Conservation (phyloP, 1,140 invertebrate species). For the Hycleus cichorii region DNA sequence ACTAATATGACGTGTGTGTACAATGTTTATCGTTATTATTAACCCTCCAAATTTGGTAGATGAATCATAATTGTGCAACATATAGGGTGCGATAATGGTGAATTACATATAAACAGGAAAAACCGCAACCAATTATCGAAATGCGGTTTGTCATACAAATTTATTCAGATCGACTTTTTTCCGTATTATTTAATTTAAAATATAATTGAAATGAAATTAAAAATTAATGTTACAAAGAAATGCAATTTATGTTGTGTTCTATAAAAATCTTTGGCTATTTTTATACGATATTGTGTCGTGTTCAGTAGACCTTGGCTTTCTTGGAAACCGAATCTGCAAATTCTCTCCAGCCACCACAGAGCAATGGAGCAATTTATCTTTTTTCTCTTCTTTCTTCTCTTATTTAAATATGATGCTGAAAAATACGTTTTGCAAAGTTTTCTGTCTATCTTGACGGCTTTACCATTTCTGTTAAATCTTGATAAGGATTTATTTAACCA, state of each 20-base stretch:
- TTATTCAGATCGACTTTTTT: neutral
- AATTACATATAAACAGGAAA: neutral
- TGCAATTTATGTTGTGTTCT: neutral
- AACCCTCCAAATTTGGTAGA: neutral
- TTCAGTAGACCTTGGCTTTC: constrained; percentile 11
- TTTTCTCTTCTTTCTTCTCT: too few relatives aligned
- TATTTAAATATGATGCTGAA: too few relatives aligned
- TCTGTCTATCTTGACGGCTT: too few relatives aligned
- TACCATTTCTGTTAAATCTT: too few relatives aligned
- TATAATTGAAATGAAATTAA: neutral
- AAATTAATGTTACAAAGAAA: constrained; percentile 3
- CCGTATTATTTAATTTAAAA: constrained; percentile 6
- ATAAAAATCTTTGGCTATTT: constrained; percentile 8
- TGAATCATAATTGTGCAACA: neutral
- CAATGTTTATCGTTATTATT: constrained; percentile 1
- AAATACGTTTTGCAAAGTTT: too few relatives aligned
- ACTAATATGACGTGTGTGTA: neutral
- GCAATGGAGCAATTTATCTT: too few relatives aligned
- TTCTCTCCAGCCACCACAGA: neutral
- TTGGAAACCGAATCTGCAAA: constrained; percentile 10
- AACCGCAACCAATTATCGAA: neutral
- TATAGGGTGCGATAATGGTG: constrained; percentile 3
- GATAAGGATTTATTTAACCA: too few relatives aligned
- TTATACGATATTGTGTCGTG: constrained; percentile 12
- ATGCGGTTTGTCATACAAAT: neutral